Conservation (phyloP, 2,888 invertebrate species). For the Netelia inedita region DNA sequence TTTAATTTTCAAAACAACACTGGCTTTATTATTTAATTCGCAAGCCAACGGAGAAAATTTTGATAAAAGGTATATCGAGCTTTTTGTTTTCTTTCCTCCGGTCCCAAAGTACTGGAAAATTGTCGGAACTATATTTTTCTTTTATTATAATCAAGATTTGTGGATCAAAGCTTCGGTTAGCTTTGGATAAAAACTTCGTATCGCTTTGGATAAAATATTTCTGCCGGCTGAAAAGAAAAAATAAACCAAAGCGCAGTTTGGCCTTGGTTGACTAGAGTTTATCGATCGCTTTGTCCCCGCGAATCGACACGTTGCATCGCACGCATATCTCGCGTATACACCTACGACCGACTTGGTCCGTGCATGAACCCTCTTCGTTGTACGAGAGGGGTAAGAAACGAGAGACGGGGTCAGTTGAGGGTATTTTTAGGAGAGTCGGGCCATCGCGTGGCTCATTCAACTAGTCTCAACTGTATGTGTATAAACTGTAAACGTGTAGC, state of each 20-base stretch:
- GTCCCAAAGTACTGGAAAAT: too few relatives aligned
- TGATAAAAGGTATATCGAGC: too few relatives aligned
- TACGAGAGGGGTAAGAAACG: not conserved
- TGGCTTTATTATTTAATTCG: too few relatives aligned
- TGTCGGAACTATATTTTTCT: too few relatives aligned
- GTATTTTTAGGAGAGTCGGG: conserved; percentile 57
- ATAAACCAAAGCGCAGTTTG: not conserved
- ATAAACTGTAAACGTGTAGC: not conserved
- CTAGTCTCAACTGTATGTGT: conserved; percentile 20
- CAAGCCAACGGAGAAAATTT: too few relatives aligned
- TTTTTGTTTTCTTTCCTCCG: too few relatives aligned
- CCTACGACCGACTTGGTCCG: not conserved
- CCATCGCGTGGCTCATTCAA: conserved; percentile 51
- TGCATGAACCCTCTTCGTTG: conserved; percentile 9
- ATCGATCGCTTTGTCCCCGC: conserved; percentile 53
- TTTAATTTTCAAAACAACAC: too few relatives aligned
- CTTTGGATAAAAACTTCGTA: not conserved
- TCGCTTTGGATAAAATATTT: not conserved
- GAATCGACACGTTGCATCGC: conserved; percentile 55
- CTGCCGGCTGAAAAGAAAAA: not conserved
- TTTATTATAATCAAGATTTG: too few relatives aligned
- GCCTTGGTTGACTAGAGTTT: conserved; percentile 48
- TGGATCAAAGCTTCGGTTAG: too few relatives aligned
- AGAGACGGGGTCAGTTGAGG: conserved; percentile 49
- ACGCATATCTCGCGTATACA: not conserved